Conservation (phyloP, 2,888 invertebrate genomes). For the Leptopterna dolabrata region DNA sequence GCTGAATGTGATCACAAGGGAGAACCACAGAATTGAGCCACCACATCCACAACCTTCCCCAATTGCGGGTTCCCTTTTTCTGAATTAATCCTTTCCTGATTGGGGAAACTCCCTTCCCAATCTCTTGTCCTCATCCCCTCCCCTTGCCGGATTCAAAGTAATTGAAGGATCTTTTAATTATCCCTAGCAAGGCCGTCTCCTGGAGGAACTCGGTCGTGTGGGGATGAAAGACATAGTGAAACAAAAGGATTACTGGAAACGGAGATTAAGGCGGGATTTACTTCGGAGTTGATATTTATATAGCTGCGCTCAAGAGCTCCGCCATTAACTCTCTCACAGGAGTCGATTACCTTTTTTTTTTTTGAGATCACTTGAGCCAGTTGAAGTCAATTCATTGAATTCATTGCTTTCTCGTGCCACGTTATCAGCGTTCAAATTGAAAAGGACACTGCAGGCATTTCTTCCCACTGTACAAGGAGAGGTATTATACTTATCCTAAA, state of each 20-base stretch:
- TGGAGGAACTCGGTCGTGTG: background rate
- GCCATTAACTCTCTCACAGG: background rate
- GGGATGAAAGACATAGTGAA: slow-evolving; percentile 5
- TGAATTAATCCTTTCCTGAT: slow-evolving; percentile 6
- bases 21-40: background rate
- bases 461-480: no score
- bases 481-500: no score
- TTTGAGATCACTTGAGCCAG: background rate
- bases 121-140: background rate
- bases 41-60: background rate
- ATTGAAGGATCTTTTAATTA: slow-evolving; percentile 28
- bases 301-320: background rate
- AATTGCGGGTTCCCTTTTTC: background rate
- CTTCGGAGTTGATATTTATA: slow-evolving; percentile 16
- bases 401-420: no score
- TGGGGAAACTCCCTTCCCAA: background rate
- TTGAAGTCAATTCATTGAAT: no score
- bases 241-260: background rate
- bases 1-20: background rate
- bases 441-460: no score
- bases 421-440: no score
- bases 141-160: background rate
- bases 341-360: background rate
- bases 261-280: slow-evolving; percentile 4
- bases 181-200: background rate